These are phyloP conservation scores for Butastur rufipennis DNA, from an alignment of 2,113 vertebrate species.

Conservation along the genomic window DNA sequence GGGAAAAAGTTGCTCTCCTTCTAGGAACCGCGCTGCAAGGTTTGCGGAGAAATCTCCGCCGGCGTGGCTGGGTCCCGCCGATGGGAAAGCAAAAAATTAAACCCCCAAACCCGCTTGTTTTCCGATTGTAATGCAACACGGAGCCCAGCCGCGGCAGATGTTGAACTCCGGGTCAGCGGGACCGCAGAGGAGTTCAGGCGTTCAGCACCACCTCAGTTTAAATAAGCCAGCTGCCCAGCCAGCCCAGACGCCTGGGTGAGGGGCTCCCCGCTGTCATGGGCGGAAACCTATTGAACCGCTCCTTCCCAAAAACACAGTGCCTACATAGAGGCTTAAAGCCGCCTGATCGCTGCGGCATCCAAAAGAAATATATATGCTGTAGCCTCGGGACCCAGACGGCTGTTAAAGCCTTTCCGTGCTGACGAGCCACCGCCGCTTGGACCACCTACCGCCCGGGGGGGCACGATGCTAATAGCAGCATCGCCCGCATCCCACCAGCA, in stretches of 20 bases:
- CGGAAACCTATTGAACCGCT: accelerated
- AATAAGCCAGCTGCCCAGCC: not conserved
- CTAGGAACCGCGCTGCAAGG: not conserved
- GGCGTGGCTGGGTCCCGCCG: accelerated
- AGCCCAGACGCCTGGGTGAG: not conserved
- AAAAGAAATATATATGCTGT: accelerated
- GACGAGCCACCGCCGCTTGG: accelerated
- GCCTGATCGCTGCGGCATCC: accelerated
- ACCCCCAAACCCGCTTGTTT: not conserved
- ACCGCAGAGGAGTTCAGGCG: not conserved
- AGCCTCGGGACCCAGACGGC: accelerated
- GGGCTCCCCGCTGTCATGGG: not conserved
- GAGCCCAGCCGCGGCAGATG: not conserved
- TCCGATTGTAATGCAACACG: accelerated
- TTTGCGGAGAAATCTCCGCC: not conserved
- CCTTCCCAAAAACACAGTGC: not conserved
- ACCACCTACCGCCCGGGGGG: not conserved
- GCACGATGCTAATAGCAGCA: not conserved
- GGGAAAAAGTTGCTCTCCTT: conserved; percentile 50
- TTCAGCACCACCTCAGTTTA: not conserved
- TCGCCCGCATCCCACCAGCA: not conserved
- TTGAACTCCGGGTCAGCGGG: not conserved
- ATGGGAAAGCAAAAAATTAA: not conserved
- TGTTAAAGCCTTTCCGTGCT: accelerated
- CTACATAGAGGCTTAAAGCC: not conserved